Evolutionary conservation across 2,797 vertebrate genomes (phyloP).

Genomic region (Leptatherina wallacei): DNA sequence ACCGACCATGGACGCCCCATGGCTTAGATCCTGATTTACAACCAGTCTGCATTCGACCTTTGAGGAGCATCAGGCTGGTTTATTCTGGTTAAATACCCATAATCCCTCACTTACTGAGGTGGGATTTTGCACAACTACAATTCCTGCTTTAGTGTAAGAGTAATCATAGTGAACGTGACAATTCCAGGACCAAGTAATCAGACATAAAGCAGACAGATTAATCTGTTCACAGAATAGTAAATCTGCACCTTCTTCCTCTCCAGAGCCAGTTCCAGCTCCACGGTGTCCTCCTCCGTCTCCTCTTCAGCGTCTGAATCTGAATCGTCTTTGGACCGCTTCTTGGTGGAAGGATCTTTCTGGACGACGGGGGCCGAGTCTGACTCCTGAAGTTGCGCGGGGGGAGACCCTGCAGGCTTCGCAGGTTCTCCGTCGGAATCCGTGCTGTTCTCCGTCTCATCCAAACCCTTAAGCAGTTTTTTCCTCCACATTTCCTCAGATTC

Average conservation of each 20-base stretch:
- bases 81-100: no score
- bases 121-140: no score
- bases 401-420: constrained; percentile 45
- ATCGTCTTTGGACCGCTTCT: constrained; percentile 88
- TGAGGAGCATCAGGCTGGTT: no score
- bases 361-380: constrained; percentile 69
- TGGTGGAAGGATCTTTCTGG: constrained; percentile 85
- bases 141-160: neutral
- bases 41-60: no score
- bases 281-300: constrained; percentile 92
- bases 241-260: constrained; percentile 92
- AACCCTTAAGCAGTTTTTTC: constrained; percentile 88
- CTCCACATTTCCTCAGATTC: constrained; percentile 97
- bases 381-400: constrained; percentile 62
- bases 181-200: neutral
- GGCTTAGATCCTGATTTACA: no score
- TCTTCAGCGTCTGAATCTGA: constrained; percentile 84
- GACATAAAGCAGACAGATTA: no score
- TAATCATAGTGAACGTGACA: neutral
- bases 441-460: constrained; percentile 83
- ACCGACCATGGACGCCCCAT: no score
- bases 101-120: no score
- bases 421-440: constrained; percentile 79
- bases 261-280: constrained; percentile 93
- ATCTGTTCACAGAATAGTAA: neutral